Evolutionary conservation across 1,140 invertebrate genomes (phyloP).

Genomic region (Pseudomyrmex concolor): DNA sequence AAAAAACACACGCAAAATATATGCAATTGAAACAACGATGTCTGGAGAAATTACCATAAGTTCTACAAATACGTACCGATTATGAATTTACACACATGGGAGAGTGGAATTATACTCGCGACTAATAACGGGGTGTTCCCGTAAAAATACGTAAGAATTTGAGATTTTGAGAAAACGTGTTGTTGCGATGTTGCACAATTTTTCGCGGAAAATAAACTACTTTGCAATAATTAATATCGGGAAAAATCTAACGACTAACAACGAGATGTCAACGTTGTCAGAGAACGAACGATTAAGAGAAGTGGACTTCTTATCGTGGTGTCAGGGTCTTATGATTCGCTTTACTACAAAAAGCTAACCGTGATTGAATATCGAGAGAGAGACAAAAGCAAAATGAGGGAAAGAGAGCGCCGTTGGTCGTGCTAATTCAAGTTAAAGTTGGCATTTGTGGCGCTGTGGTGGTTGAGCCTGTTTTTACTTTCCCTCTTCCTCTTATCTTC

Average conservation of each 20-base stretch:
- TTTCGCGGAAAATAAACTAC: constrained; percentile 46
- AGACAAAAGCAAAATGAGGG: not conserved
- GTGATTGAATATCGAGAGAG: constrained; percentile 51
- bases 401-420: constrained; percentile 55
- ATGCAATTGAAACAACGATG: constrained; percentile 22
- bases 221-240: not conserved
- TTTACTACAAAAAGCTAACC: constrained; percentile 57
- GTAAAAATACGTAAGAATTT: constrained; percentile 32
- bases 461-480: constrained; percentile 32
- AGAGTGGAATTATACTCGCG: constrained; percentile 34
- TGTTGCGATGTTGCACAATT: constrained; percentile 30
- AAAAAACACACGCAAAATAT: not conserved
- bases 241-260: not conserved
- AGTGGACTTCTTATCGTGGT: constrained; percentile 69
- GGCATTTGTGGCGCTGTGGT: constrained; percentile 5
- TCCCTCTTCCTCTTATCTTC: constrained; percentile 50
- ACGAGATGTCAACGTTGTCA: not conserved
- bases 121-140: constrained; percentile 15
- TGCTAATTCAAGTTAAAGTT: constrained; percentile 52
- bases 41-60: constrained; percentile 31
- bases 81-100: constrained; percentile 30
- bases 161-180: not conserved
- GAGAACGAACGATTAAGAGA: constrained; percentile 58
- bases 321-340: constrained; percentile 68
- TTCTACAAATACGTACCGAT: not conserved